Conservation (phyloP, 2,888 invertebrate species). For the Cryptophagus acutangulus region DNA sequence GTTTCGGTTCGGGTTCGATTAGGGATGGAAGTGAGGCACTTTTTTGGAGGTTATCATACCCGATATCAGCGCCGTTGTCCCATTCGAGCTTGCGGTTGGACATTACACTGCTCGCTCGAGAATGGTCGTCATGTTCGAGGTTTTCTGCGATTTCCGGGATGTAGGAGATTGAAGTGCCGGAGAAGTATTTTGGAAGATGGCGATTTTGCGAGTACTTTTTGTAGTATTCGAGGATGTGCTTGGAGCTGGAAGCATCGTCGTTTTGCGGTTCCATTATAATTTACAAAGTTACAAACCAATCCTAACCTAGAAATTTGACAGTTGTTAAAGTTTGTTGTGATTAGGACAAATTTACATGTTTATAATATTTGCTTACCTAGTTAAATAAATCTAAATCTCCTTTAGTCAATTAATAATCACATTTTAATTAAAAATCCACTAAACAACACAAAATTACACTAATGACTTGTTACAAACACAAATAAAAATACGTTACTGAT, state of each 20-base stretch:
- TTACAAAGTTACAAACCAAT: not conserved
- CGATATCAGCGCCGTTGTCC: constrained; percentile 85
- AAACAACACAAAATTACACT: no score
- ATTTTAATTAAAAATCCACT: no score
- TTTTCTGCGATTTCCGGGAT: constrained; percentile 22
- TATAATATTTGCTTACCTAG: not conserved
- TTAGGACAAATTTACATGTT: not conserved
- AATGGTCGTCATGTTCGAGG: constrained; percentile 33
- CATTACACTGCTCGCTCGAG: constrained; percentile 71
- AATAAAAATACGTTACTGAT: no score
- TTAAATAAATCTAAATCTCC: not conserved
- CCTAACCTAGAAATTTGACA: constrained; percentile 5
- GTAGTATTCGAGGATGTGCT: constrained; percentile 59
- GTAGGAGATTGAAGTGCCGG: constrained; percentile 36
- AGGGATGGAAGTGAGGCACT: constrained; percentile 40
- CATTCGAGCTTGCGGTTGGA: constrained; percentile 75
- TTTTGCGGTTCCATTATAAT: constrained; percentile 2
- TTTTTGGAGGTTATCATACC: constrained; percentile 53
- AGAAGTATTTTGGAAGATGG: constrained; percentile 65
- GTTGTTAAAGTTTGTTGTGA: not conserved
- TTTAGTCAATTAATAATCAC: no score
- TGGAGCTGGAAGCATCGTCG: constrained; percentile 28
- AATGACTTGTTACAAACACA: no score
- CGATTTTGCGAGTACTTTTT: constrained; percentile 62
- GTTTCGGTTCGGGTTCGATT: not conserved